These are phyloP conservation scores for Sinocyclocheilus rhinocerous DNA, from an alignment of 2,113 vertebrate species.

Conservation along the genomic window DNA sequence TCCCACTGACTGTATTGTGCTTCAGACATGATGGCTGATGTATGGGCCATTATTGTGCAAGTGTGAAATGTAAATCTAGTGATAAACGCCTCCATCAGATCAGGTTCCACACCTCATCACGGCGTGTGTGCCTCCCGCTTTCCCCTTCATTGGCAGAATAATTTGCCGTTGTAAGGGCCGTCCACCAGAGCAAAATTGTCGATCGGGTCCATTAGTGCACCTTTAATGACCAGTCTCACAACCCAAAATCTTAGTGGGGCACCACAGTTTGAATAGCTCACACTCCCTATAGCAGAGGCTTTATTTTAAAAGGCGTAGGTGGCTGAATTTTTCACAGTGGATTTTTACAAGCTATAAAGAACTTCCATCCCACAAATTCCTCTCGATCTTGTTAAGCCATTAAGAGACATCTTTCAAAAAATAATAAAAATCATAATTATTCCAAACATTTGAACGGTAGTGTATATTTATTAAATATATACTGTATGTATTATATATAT, in stretches of 20 bases:
- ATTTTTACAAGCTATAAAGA: too few species aligned
- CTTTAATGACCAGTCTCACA: constrained; percentile 69
- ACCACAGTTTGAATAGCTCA: constrained; percentile 15
- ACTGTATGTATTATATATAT: too few species aligned
- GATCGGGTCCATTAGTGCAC: constrained; percentile 75
- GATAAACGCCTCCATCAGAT: constrained; percentile 47
- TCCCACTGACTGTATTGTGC: constrained; percentile 12
- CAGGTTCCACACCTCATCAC: constrained; percentile 52
- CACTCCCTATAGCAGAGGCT: neutral
- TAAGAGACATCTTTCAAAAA: too few species aligned
- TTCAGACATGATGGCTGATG: constrained; percentile 31
- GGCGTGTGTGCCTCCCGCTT: constrained; percentile 42
- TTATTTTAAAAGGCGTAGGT: constrained; percentile 2
- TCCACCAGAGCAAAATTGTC: constrained; percentile 68
- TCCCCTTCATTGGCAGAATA: constrained; percentile 71
- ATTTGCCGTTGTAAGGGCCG: constrained; percentile 57
- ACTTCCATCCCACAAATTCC: too few species aligned
- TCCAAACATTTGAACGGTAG: too few species aligned
- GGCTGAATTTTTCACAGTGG: too few species aligned
- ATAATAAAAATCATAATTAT: too few species aligned
- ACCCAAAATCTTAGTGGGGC: constrained; percentile 63
- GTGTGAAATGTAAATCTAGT: constrained; percentile 48
- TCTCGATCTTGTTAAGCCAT: too few species aligned
- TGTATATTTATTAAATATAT: too few species aligned
- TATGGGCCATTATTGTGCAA: constrained; percentile 27